phyloP scores from a whole-genome alignment of 2,113 vertebrate genomes.

The Gobio gobio region DNA sequence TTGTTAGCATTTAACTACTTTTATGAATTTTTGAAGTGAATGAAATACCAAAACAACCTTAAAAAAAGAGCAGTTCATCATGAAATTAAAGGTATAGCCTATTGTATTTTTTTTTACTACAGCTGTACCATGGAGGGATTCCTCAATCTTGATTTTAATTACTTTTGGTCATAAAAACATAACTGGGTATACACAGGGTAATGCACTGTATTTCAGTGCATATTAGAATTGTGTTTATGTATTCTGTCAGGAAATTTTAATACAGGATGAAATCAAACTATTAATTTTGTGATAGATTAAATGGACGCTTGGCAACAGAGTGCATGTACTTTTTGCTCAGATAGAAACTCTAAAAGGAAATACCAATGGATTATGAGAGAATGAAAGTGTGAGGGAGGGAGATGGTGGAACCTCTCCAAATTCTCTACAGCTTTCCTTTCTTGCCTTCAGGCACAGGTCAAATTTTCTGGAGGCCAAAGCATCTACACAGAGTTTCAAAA shows the following conservation, averaged over 20 bases:
- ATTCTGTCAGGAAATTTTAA: too few species aligned
- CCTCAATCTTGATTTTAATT: too few species aligned
- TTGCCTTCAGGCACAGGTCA: constrained; percentile 13
- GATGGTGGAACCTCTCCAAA: constrained; percentile 28
- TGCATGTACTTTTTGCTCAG: constrained; percentile 17
- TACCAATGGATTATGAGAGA: constrained; percentile 57
- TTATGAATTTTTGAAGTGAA: background rate
- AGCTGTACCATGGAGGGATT: too few species aligned
- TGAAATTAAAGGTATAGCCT: too few species aligned
- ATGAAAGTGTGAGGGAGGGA: constrained; percentile 25
- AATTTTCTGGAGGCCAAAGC: constrained; percentile 18
- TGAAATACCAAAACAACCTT: background rate
- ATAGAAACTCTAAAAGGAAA: constrained; percentile 61
- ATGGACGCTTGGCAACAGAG: constrained; percentile 5
- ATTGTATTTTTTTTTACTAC: too few species aligned
- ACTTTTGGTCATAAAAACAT: too few species aligned
- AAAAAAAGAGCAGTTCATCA: background rate
- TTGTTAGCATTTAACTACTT: background rate
- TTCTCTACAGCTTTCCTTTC: background rate
- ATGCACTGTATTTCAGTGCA: too few species aligned
- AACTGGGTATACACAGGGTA: too few species aligned
- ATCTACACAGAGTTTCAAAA: constrained; percentile 61
- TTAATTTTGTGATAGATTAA: background rate
- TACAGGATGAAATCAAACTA: too few species aligned
- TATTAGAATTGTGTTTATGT: too few species aligned